These are phyloP conservation scores for Solea solea DNA, from an alignment of 2,113 vertebrate species.

Conservation along the genomic window DNA sequence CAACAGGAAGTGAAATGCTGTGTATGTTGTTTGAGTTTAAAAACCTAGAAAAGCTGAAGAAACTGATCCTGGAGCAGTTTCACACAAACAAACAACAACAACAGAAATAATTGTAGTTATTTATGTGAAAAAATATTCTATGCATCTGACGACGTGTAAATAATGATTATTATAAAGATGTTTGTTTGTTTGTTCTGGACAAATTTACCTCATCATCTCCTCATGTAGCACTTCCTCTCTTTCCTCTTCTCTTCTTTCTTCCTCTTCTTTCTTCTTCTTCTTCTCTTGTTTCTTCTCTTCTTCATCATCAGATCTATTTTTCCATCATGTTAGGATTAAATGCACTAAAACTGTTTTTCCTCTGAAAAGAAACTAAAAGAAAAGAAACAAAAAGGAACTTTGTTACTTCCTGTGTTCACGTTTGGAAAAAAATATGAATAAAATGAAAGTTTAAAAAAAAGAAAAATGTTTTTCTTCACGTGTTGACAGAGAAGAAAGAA, in stretches of 20 bases:
- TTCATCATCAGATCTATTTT: slow-evolving; percentile 73
- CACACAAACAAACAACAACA: slow-evolving; percentile 5
- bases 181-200: slow-evolving; percentile 50
- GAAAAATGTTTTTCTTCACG: slow-evolving; percentile 2
- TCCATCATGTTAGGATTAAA: slow-evolving; percentile 67
- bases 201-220: slow-evolving; percentile 73
- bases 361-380: slow-evolving; percentile 8
- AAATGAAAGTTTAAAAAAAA: slow-evolving; percentile 40
- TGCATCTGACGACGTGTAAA: slow-evolving; percentile 73
- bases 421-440: slow-evolving; percentile 61
- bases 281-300: slow-evolving; percentile 41
- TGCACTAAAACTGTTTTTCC: slow-evolving; percentile 69
- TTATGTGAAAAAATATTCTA: slow-evolving; percentile 79
- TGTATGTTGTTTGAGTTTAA: neutral
- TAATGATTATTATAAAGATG: slow-evolving; percentile 17
- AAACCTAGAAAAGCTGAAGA: neutral
- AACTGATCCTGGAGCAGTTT: slow-evolving; percentile 6
- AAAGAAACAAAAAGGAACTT: slow-evolving; percentile 24
- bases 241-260: slow-evolving; percentile 21
- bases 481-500: neutral
- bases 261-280: slow-evolving; percentile 19
- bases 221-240: slow-evolving; percentile 76
- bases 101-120: slow-evolving; percentile 56
- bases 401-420: slow-evolving; percentile 66
- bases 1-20: too few relatives aligned